Evolutionary conservation across 1,140 invertebrate species (phyloP), one percentile per base, ranked within the genome.

Genomic region (Diabrotica undecimpunctata): DNA sequence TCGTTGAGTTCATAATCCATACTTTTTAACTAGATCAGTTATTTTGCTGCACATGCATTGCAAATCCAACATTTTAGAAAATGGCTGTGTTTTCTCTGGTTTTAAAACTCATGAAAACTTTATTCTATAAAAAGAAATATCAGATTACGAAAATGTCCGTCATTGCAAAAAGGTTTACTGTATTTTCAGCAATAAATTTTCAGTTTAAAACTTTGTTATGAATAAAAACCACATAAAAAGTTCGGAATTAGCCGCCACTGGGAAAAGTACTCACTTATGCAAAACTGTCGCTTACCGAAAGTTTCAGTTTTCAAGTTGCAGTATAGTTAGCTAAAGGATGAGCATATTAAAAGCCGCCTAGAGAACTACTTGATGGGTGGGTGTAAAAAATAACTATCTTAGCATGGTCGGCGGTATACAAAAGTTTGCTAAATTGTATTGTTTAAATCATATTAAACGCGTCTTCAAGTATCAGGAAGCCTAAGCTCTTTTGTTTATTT

Each of bases 231-330:
- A 55, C 13, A 55, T 55, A 55, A 55, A 25, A 55, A 55, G 13
- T 55, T 36, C 54, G 12, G 54, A 55, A 55, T 55, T 14, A 55
- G 35, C 54, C 12, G 35, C 54, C 14, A 36, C 54, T 55, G 54
- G 14, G 54, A 55, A 46, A 62, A 62, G 46, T 62, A 62, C 25
- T 62, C 38, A 54, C 60, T 62, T 62, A 62, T 62, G 60, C 60
- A 62, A 62, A 62, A 53, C 60, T 62, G 60, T 62, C 60, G 60
- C 53, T 62, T 62, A 39, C 35, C 60, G 46, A 53, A 53, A 62
- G 50, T 62, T 62, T 62, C 52, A 62, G 60, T 62, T 62, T 62
- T 36, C 60, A 62, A 62, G 52, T 52, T 62, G 50, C 60, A 52
- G 8, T 62, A 53, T 53, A 62, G 38, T 62, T 53, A 62, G 25